Conservation (phyloP, 1,140 invertebrate species). For the Pomacea maculata region DNA sequence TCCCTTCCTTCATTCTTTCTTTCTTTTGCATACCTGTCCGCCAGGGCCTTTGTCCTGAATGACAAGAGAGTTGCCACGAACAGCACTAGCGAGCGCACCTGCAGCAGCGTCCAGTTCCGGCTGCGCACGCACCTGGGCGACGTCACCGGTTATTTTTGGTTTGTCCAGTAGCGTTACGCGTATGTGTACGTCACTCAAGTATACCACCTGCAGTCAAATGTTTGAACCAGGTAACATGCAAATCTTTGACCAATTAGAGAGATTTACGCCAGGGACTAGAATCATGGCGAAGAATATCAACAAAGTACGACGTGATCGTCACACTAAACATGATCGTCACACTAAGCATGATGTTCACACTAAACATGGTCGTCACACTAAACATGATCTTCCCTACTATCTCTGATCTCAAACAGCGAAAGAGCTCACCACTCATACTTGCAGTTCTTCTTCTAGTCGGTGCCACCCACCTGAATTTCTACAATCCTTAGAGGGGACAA, state of each 20-base stretch:
- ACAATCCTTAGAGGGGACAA: background rate
- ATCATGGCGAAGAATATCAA: too few species aligned
- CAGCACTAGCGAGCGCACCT: background rate
- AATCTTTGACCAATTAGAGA: background rate
- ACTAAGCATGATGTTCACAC: background rate
- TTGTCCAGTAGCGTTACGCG: background rate
- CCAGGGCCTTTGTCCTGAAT: background rate
- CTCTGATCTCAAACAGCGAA: background rate
- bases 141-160: background rate
- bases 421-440: background rate
- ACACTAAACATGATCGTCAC: too few species aligned
- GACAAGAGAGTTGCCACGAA: background rate
- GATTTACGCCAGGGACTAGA: too few species aligned
- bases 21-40: too few species aligned
- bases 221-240: background rate
- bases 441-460: background rate
- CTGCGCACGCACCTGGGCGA: slow-evolving; percentile 5
- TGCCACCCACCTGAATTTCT: background rate
- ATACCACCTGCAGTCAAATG: background rate
- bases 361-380: too few species aligned
- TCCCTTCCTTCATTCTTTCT: too few species aligned
- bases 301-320: too few species aligned
- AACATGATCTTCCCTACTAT: background rate
- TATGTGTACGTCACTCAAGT: background rate
- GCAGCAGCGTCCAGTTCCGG: background rate